These are phyloP conservation scores for Hylia prasina DNA, from an alignment of 2,113 vertebrate genomes.

Conservation along the genomic window DNA sequence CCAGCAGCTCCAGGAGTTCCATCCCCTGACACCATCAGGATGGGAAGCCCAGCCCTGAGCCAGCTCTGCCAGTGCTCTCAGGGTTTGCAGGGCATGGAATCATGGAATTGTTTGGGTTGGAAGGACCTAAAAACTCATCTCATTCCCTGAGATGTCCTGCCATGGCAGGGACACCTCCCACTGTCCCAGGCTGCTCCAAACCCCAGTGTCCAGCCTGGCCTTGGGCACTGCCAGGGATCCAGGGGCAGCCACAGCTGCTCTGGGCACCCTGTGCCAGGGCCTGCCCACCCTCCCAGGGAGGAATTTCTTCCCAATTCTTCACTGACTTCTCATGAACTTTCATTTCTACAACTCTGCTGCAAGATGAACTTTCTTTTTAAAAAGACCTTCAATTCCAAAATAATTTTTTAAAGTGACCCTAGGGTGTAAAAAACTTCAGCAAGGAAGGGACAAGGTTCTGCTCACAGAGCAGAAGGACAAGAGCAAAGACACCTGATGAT, in stretches of 20 bases:
- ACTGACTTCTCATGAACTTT: neutral
- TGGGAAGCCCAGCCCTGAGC: neutral
- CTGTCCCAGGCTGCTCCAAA: neutral
- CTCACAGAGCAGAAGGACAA: neutral
- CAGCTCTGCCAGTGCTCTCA: rapidly evolving
- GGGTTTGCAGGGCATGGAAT: neutral
- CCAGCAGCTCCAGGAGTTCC: rapidly evolving
- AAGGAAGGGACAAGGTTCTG: neutral
- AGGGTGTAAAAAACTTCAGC: neutral
- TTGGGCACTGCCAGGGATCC: neutral
- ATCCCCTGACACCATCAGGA: neutral
- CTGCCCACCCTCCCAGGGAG: rapidly evolving
- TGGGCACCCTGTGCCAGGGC: neutral
- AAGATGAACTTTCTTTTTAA: neutral
- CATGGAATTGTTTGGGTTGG: neutral
- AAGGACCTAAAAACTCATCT: neutral
- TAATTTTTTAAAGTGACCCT: neutral
- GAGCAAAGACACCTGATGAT: rapidly evolving
- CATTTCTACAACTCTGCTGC: neutral
- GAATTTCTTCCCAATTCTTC: neutral
- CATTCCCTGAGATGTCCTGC: neutral
- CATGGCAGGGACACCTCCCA: neutral
- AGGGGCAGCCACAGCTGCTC: neutral
- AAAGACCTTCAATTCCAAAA: neutral
- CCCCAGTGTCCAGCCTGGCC: neutral